Base-by-base conservation (phyloP, 2,888 invertebrate genomes). In the Eupithecia vulgata region DNA sequence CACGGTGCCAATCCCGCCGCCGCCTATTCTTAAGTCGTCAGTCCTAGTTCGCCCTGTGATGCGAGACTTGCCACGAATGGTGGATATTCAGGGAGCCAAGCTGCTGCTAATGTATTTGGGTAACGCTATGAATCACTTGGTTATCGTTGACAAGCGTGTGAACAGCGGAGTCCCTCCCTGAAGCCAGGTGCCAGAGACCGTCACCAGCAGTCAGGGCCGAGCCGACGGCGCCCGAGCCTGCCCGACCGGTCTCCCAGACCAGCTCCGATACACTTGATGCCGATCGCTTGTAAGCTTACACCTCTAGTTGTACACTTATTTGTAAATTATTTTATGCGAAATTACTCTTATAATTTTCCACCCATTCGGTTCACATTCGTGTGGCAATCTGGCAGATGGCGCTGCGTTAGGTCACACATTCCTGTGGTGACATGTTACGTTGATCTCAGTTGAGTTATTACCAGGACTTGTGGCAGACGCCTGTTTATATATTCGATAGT, bases 371-470 rank as follows among this genome's bases (percentile, higher is more conserved):
- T 34, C 25, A 21, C 30, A 62, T 64, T 64, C 52, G 40, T 25
- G 37, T 5, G 66, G 25, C 66, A 42, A 30, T 17, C 30, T 8
- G 66, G 25, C 66, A 42, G 42, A 17, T 52, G 71, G 35, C 7
- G 48, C 25, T 34, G 12, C 48, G 40, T 34, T 57, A n/a, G 5
- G 86, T 87, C 88, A 86, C 88, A 86, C 84, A 84, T 83, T 83
- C 83, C 84, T 82, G 81, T 79, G 81, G 78, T n/a, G 61, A 17
- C 15, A 34, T 15, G 34, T n/a, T 35, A 71, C 70, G 76, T 80
- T 88, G 90, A 90, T 90, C 90, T 90, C 90, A 89, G 81, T 84
- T 81, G 82, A 81, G 80, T 82, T 83, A 84, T 83, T 85, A 83
- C 83, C 87, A 83, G 84, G 85, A 83, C 83, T 85, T 76, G n/a